phyloP scores from a whole-genome alignment of 2,888 invertebrate species.

The Dasypogon diadema region DNA sequence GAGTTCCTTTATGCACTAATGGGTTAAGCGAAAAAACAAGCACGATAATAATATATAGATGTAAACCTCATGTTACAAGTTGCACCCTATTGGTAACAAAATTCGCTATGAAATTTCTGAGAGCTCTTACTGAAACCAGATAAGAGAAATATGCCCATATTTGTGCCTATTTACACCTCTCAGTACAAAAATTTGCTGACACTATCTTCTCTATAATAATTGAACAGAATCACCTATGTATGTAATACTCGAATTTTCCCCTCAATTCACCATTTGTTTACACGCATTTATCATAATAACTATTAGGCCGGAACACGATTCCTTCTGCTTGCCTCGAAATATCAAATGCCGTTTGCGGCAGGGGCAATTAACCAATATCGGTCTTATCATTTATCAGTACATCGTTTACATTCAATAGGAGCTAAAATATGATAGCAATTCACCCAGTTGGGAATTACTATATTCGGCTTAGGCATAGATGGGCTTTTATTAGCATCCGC shows the following conservation, averaged over 20 bases:
- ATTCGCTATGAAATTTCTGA: too few relatives aligned
- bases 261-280: constrained; percentile 26
- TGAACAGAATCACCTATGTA: constrained; percentile 3
- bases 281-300: constrained; percentile 47
- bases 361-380: constrained; percentile 15
- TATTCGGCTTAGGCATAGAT: background rate
- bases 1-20: too few relatives aligned
- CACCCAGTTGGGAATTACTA: background rate
- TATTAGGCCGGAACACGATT: constrained; percentile 19
- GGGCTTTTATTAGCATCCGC: background rate
- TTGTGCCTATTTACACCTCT: too few relatives aligned
- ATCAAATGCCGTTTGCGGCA: background rate
- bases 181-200: background rate
- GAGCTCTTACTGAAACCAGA: too few relatives aligned
- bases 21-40: too few relatives aligned
- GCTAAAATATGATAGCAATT: constrained; percentile 30
- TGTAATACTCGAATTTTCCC: background rate
- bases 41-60: too few relatives aligned
- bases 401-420: constrained; percentile 35
- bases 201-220: background rate
- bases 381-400: constrained; percentile 30
- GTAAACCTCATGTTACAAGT: too few relatives aligned
- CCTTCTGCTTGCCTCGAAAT: background rate
- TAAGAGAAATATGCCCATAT: too few relatives aligned
- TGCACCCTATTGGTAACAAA: too few relatives aligned